Evolutionary conservation across 2,888 invertebrate species (phyloP).

Genomic region (Sericinus montela): DNA sequence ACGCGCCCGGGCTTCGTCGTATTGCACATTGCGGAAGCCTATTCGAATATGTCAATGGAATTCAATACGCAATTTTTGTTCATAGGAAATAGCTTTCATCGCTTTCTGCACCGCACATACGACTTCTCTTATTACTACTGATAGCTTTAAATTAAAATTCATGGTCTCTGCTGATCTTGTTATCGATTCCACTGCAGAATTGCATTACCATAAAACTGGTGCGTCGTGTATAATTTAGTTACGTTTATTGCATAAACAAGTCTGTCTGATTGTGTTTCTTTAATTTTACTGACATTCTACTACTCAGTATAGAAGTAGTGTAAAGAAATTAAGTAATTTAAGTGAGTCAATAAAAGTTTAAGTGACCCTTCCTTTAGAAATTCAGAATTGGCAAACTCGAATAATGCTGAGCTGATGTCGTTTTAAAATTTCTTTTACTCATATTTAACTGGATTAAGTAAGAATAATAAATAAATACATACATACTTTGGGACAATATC

Average conservation of each 20-base stretch:
- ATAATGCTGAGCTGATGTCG: too few species aligned
- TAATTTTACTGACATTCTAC: too few species aligned
- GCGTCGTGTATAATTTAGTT: conserved; percentile 7
- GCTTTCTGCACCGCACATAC: conserved; percentile 2
- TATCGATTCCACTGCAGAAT: conserved; percentile 8
- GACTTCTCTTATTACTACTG: conserved; percentile 1
- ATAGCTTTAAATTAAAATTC: conserved; percentile 12
- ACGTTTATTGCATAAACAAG: conserved; percentile 8
- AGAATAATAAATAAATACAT: too few species aligned
- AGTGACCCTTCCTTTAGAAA: too few species aligned
- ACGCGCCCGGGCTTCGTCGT: background rate
- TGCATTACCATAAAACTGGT: conserved; percentile 4
- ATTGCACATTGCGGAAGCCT: background rate
- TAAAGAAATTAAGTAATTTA: too few species aligned
- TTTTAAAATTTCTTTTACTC: too few species aligned
- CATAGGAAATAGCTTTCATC: background rate
- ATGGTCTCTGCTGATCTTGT: conserved; percentile 1
- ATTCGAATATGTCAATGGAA: background rate
- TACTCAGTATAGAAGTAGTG: too few species aligned
- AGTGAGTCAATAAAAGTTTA: too few species aligned
- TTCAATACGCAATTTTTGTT: background rate
- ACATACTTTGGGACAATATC: too few species aligned
- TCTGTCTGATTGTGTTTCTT: background rate
- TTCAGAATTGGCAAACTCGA: too few species aligned
- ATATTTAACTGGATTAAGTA: too few species aligned